A percentile compares a stretch with the other conserved stretches of the same genome.
These are phyloP conservation scores for Pachycephala philippinensis DNA, from an alignment of 2,113 vertebrate genomes.

Conservation along the genomic window DNA sequence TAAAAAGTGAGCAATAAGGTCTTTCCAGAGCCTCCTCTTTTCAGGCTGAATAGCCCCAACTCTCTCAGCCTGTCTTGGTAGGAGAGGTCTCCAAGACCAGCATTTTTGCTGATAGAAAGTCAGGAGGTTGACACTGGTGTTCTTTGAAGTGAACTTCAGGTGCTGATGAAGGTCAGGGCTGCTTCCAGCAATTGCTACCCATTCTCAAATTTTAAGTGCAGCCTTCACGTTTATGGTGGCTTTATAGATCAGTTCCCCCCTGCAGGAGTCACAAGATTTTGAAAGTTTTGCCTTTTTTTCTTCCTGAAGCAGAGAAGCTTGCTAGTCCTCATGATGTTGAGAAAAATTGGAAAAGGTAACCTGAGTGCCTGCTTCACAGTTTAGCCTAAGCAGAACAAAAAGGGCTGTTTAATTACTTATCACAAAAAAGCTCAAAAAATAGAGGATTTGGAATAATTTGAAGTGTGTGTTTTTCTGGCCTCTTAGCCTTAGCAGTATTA, in stretches of 20 bases:
- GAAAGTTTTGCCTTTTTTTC: not conserved
- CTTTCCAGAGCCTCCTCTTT: not conserved
- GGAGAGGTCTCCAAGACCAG: not conserved
- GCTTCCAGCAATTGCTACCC: not conserved
- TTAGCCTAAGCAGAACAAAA: not conserved
- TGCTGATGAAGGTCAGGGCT: not conserved
- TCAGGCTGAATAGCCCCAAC: not conserved
- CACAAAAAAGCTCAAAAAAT: not conserved
- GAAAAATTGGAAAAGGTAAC: not conserved
- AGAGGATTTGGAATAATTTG: not conserved
- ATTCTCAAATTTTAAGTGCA: not conserved
- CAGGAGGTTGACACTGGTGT: not conserved
- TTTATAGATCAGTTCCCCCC: not conserved
- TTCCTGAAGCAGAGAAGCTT: not conserved
- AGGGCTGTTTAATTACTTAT: not conserved
- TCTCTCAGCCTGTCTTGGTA: not conserved
- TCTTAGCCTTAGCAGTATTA: not conserved
- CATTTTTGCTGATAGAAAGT: not conserved
- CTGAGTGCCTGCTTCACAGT: not conserved
- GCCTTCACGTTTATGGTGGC: not conserved
- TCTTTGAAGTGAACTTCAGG: not conserved
- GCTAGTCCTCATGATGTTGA: not conserved
- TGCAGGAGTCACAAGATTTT: not conserved
- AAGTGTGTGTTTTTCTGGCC: not conserved
- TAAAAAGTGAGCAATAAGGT: not conserved